Conservation (phyloP, 2,888 invertebrate species). For the Pogonocherus hispidulus region DNA sequence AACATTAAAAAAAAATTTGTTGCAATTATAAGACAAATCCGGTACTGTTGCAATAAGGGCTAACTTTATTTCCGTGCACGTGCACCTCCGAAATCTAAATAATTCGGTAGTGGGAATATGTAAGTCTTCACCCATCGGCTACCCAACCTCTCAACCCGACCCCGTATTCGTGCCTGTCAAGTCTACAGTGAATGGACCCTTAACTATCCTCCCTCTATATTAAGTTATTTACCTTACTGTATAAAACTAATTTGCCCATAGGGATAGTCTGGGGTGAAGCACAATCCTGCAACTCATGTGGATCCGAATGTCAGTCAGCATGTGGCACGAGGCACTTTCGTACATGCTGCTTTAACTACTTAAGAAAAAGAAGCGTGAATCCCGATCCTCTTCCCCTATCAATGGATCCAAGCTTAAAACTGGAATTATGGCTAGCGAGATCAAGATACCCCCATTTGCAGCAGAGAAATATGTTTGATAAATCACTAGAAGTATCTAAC, state of each 20-base stretch:
- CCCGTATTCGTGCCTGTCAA: no score
- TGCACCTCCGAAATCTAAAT: no score
- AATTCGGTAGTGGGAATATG: no score
- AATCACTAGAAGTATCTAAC: constrained; percentile 7
- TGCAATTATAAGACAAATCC: no score
- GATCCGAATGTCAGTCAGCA: constrained; percentile 76
- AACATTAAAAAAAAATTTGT: no score
- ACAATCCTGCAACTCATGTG: constrained; percentile 79
- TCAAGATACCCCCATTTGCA: constrained; percentile 59
- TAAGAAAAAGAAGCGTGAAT: constrained; percentile 72
- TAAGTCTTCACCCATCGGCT: no score
- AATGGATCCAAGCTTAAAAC: constrained; percentile 62
- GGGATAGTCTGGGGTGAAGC: constrained; percentile 71
- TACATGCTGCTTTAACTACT: constrained; percentile 81
- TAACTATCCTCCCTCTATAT: no score
- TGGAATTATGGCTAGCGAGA: constrained; percentile 65
- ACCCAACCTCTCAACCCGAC: no score
- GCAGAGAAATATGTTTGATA: constrained; percentile 45
- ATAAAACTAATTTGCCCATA: constrained; percentile 11
- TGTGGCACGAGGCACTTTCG: constrained; percentile 80
- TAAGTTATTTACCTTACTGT: no score
- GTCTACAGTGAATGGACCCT: no score
- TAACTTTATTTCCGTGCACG: no score
- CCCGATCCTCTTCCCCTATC: constrained; percentile 52
- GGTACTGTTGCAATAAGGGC: no score